phyloP scores from a whole-genome alignment of 2,888 invertebrate species.

The Nesidiocoris tenuis region DNA sequence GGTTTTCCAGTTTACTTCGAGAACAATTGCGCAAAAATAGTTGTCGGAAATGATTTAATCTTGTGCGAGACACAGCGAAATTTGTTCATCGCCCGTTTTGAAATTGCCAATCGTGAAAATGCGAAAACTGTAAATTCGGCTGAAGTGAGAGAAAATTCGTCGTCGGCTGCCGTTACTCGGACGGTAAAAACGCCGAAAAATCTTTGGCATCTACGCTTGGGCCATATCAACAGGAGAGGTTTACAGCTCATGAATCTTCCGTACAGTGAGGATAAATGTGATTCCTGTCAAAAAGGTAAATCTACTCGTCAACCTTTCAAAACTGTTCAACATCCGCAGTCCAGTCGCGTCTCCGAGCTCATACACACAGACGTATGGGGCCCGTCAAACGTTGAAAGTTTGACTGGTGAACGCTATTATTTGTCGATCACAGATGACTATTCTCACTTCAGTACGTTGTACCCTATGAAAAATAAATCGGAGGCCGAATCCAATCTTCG shows the following conservation, averaged over 20 bases:
- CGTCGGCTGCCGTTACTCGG: neutral
- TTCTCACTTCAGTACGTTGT: neutral
- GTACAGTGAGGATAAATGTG: neutral
- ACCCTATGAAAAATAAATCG: conserved; percentile 10
- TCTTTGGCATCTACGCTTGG: neutral
- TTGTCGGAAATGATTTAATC: neutral
- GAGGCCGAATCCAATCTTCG: neutral
- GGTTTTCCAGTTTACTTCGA: conserved; percentile 8
- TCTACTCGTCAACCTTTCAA: neutral
- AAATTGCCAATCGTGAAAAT: too few species aligned
- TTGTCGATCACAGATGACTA: neutral
- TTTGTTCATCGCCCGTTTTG: neutral
- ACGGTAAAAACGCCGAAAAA: neutral
- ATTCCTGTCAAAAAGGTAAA: neutral
- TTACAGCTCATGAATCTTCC: neutral
- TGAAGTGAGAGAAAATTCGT: neutral
- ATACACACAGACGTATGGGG: neutral
- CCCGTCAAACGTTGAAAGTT: neutral
- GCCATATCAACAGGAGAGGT: neutral
- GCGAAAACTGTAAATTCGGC: neutral
- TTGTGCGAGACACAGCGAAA: neutral
- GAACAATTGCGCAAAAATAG: neutral
- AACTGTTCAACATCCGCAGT: neutral
- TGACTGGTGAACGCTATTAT: neutral
- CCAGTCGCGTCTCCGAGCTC: neutral